Evolutionary conservation across 2,797 vertebrate genomes (phyloP).

Genomic region (Australoheros facetus): DNA sequence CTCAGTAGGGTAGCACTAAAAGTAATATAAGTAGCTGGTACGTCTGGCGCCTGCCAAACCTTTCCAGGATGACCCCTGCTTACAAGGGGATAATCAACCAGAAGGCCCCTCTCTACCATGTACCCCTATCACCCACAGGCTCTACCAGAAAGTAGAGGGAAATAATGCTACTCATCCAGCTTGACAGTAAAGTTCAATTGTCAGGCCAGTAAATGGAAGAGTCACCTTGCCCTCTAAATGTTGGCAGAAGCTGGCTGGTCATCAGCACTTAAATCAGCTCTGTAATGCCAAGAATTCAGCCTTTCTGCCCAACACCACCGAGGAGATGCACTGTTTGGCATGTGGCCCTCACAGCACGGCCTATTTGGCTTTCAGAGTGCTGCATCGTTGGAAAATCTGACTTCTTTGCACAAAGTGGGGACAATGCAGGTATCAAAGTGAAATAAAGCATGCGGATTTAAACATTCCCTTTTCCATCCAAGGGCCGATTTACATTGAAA

Average conservation of each 20-base stretch:
- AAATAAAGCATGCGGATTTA: slow-evolving; percentile 32
- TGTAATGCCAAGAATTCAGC: slow-evolving; percentile 48
- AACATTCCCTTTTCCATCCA: background rate
- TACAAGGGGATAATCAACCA: slow-evolving; percentile 20
- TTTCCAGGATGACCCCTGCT: slow-evolving; percentile 24
- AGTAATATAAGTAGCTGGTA: slow-evolving; percentile 48
- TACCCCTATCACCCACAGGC: slow-evolving; percentile 15
- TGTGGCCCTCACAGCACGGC: slow-evolving; percentile 53
- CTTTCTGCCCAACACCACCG: slow-evolving; percentile 30
- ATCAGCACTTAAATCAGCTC: slow-evolving; percentile 59
- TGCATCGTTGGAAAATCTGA: slow-evolving; percentile 59
- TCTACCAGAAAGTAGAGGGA: slow-evolving; percentile 19
- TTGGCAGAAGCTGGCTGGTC: slow-evolving; percentile 63
- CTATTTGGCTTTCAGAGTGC: slow-evolving; percentile 62
- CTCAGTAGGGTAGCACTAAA: slow-evolving; percentile 44
- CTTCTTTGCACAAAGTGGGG: slow-evolving; percentile 26
- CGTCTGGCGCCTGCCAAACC: slow-evolving; percentile 27
- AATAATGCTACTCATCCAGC: slow-evolving; percentile 45
- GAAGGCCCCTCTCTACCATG: background rate
- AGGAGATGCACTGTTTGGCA: slow-evolving; percentile 67
- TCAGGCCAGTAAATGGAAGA: slow-evolving; percentile 59
- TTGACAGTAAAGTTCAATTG: slow-evolving; percentile 54
- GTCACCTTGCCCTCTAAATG: slow-evolving; percentile 75
- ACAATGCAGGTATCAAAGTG: slow-evolving; percentile 29
- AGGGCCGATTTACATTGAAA: slow-evolving; percentile 14